phyloP scores from a whole-genome alignment of 1,140 invertebrate genomes.

The Saccostrea glomerata region DNA sequence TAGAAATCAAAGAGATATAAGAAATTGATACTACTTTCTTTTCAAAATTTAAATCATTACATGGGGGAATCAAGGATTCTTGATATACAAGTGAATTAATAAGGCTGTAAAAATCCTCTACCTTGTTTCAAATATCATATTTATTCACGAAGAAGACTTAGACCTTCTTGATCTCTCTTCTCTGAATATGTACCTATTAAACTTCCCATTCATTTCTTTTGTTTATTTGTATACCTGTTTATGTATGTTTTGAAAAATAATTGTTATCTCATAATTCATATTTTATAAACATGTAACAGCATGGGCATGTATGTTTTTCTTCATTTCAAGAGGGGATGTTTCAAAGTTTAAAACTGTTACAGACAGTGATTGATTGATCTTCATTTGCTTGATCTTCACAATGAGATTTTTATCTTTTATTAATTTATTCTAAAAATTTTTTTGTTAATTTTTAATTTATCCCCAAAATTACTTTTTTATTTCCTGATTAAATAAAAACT shows the following conservation, averaged over 20 bases:
- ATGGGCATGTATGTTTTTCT: not conserved
- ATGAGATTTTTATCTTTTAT: not conserved
- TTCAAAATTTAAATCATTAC: too few species aligned
- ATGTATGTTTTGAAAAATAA: not conserved
- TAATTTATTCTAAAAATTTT: too few species aligned
- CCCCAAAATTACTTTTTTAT: too few species aligned
- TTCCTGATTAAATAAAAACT: too few species aligned
- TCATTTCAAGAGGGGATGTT: not conserved
- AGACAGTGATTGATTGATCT: not conserved
- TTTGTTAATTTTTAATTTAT: too few species aligned
- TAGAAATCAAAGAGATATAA: too few species aligned
- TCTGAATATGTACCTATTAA: not conserved
- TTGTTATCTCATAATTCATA: not conserved
- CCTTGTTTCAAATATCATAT: not conserved
- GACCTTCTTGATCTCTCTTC: not conserved
- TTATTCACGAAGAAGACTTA: not conserved
- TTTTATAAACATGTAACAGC: not conserved
- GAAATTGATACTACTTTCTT: too few species aligned
- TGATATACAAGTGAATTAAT: too few species aligned
- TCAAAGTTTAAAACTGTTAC: not conserved
- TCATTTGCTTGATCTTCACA: not conserved
- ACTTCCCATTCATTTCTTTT: not conserved
- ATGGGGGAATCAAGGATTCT: too few species aligned
- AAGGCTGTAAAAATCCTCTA: too few species aligned
- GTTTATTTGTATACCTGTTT: not conserved